These are phyloP conservation scores for Phalacrocorax brasilianus DNA, from an alignment of 2,113 vertebrate genomes.

Conservation along the genomic window DNA sequence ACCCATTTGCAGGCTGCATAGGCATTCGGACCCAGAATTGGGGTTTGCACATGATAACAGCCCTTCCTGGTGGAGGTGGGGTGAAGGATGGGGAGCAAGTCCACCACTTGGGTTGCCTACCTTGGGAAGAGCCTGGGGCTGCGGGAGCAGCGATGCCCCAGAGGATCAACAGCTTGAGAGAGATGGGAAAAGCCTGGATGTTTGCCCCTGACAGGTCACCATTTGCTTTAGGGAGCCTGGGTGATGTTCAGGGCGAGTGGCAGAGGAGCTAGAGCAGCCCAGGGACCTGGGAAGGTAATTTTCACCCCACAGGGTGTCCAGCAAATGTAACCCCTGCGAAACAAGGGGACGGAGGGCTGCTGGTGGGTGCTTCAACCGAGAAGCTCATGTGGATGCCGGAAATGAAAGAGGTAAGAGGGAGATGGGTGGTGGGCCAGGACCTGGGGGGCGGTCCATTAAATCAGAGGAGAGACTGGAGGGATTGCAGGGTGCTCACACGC, in stretches of 20 bases:
- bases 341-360: accelerated
- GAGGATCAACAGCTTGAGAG: not conserved
- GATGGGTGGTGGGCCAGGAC: no score
- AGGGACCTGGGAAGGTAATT: not conserved
- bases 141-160: not conserved
- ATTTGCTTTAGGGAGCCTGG: not conserved
- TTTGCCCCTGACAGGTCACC: not conserved
- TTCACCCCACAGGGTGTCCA: not conserved
- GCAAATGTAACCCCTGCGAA: not conserved
- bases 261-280: not conserved
- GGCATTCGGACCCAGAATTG: not conserved
- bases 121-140: not conserved
- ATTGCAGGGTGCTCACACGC: not conserved
- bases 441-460: not conserved
- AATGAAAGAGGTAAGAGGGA: not conserved
- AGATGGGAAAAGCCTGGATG: not conserved
- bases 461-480: accelerated
- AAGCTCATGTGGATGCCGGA: not conserved
- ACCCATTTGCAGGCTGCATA: not conserved
- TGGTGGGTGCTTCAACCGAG: not conserved
- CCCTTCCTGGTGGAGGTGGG: not conserved
- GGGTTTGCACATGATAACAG: not conserved
- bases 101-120: accelerated
- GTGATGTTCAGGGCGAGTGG: not conserved
- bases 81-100: not conserved